phyloP scores from a whole-genome alignment of 2,797 vertebrate species.

The Masticophis lateralis region DNA sequence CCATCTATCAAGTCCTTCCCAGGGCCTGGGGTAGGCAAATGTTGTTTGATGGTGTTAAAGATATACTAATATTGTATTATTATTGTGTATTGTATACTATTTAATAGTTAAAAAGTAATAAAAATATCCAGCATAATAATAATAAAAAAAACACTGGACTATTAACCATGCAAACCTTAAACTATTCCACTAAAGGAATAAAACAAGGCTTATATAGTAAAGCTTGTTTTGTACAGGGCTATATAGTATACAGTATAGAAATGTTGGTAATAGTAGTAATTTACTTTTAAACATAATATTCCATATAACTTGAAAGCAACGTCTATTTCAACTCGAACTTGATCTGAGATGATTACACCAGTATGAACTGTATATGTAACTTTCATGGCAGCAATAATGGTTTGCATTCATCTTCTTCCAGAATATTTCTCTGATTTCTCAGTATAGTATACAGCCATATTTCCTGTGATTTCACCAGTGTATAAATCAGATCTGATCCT shows the following conservation, averaged over 20 bases:
- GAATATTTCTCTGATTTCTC: background rate
- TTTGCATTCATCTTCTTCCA: background rate
- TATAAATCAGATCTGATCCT: background rate
- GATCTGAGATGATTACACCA: background rate
- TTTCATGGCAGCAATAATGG: background rate
- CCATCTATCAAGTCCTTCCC: background rate
- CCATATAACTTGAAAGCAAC: background rate
- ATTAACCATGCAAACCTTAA: background rate
- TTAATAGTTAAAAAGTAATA: background rate
- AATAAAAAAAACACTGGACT: background rate
- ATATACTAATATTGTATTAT: background rate
- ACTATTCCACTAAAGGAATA: background rate
- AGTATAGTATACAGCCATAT: background rate
- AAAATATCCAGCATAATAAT: background rate
- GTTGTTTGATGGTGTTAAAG: background rate
- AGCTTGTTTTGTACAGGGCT: too few species aligned
- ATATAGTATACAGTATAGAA: background rate
- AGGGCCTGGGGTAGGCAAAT: background rate
- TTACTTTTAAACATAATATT: background rate
- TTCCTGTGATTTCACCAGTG: background rate
- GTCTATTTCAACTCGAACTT: background rate
- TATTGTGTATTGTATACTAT: background rate
- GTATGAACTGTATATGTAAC: background rate
- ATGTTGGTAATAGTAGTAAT: background rate
- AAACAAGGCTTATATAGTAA: background rate